These are phyloP conservation scores for Ramphastos sulfuratus DNA, from an alignment of 2,113 vertebrate genomes.

Conservation along the genomic window DNA sequence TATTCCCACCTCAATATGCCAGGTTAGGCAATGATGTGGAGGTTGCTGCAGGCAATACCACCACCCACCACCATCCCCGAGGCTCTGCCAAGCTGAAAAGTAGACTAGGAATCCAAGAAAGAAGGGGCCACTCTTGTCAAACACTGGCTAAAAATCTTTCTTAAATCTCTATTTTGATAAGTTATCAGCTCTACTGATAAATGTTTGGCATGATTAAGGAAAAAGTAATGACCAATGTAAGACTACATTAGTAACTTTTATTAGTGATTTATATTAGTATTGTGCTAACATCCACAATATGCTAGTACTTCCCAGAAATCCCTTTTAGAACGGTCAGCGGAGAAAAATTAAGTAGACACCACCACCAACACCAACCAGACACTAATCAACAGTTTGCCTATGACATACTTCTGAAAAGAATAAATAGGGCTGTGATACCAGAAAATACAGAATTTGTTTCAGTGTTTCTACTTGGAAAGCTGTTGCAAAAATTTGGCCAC, in stretches of 20 bases:
- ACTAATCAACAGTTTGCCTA: not conserved
- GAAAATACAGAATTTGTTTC: not conserved
- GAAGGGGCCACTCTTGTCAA: not conserved
- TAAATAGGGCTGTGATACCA: not conserved
- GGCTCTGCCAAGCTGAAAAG: not conserved
- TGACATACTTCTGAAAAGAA: not conserved
- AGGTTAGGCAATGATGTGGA: not conserved
- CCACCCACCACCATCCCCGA: too few species aligned
- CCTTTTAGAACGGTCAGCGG: not conserved
- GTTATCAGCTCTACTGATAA: not conserved
- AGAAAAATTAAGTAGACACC: not conserved
- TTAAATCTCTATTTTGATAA: not conserved
- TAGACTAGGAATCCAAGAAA: not conserved
- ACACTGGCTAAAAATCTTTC: not conserved
- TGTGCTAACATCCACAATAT: not conserved
- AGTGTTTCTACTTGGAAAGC: not conserved
- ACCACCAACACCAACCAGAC: too few species aligned
- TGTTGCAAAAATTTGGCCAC: not conserved
- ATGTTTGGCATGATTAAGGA: not conserved
- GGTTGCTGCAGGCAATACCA: not conserved
- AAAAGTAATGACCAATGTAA: not conserved
- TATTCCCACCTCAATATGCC: accelerated
- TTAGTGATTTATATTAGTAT: not conserved
- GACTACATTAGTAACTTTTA: not conserved
- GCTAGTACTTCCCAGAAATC: not conserved